phyloP scores from a whole-genome alignment of 2,113 vertebrate species.

The human region DNA sequence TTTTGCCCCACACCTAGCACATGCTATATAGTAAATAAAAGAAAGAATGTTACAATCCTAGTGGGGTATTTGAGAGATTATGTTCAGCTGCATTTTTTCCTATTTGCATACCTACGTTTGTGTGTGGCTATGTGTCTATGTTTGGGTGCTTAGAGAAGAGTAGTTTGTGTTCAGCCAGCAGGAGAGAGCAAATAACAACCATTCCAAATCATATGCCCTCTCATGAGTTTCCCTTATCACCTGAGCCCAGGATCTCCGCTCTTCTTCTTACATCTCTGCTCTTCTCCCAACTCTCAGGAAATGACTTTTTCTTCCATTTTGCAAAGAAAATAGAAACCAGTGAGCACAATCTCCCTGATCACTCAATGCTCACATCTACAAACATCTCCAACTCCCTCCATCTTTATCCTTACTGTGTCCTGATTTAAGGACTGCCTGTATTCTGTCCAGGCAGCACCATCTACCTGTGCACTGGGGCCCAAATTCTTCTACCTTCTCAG shows the following conservation, averaged over 20 bases:
- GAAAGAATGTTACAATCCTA: background rate
- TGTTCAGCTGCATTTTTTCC: background rate
- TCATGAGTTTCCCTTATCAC: background rate
- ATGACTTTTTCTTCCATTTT: background rate
- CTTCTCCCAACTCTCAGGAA: background rate
- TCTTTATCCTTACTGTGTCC: background rate
- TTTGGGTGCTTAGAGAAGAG: background rate
- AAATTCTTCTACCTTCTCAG: background rate
- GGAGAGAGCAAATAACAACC: background rate
- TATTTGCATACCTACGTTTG: background rate
- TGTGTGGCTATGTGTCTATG: background rate
- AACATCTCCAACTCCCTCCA: background rate
- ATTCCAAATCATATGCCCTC: background rate
- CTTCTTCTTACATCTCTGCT: background rate
- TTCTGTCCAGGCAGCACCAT: background rate
- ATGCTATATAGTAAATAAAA: background rate
- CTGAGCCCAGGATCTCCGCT: too few species aligned
- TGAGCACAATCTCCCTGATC: background rate
- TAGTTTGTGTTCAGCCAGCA: background rate
- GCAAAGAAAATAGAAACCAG: background rate
- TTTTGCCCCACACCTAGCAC: background rate
- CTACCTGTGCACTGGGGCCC: background rate
- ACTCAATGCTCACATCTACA: background rate
- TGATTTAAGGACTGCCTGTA: background rate
- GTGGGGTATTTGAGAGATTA: background rate